Conservation (phyloP, 2,888 invertebrate genomes). For the Chrysodeixis includens region DNA sequence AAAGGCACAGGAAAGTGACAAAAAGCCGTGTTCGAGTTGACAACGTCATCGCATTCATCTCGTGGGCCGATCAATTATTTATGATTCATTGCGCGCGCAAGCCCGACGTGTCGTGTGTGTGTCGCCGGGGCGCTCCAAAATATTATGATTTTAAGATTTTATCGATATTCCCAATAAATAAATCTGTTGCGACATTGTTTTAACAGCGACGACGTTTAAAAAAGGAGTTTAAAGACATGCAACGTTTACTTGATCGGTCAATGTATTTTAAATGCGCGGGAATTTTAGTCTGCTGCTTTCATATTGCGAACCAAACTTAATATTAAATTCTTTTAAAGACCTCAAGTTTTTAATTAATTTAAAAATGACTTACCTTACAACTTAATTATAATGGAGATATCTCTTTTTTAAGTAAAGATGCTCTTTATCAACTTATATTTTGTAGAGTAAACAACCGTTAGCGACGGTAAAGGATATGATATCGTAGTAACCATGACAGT, state of each 20-base stretch:
- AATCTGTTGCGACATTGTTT: slow-evolving; percentile 55
- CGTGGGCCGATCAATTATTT: slow-evolving; percentile 81
- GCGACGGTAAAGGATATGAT: no score
- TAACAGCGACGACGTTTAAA: slow-evolving; percentile 52
- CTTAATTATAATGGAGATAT: no score
- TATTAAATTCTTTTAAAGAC: no score
- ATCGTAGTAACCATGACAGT: no score
- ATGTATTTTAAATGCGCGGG: slow-evolving; percentile 17
- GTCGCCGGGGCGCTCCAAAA: slow-evolving; percentile 74
- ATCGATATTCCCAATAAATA: slow-evolving; percentile 69
- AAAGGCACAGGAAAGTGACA: slow-evolving; percentile 69
- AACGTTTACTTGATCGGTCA: slow-evolving; percentile 45
- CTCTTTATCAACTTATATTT: no score
- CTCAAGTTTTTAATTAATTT: no score
- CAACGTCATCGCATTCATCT: slow-evolving; percentile 68
- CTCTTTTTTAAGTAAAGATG: no score
- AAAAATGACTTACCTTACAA: no score
- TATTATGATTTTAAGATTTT: slow-evolving; percentile 85
- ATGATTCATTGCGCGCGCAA: slow-evolving; percentile 81
- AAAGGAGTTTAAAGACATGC: slow-evolving; percentile 21
- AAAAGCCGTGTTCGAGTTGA: slow-evolving; percentile 78
- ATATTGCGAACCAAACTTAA: no score
- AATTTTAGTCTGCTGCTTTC: not conserved
- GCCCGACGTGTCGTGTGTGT: slow-evolving; percentile 68
- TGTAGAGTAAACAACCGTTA: no score